Evolutionary conservation across 2,888 invertebrate species (phyloP), one percentile per base, ranked within the genome.

Genomic region (Spodoptera littoralis): DNA sequence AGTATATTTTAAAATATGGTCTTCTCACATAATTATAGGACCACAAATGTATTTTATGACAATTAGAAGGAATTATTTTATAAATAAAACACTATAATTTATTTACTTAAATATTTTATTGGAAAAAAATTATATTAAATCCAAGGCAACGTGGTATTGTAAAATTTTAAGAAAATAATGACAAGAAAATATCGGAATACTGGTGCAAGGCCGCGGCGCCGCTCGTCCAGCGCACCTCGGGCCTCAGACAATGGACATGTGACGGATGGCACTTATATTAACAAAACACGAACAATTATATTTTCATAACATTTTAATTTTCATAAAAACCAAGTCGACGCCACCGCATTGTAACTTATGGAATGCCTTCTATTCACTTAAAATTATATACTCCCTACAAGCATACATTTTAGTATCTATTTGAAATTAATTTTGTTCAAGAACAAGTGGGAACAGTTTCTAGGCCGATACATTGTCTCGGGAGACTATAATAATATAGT

Each of bases 111-210:
- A 91, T 91, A 88, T 93, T 95, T 95, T 95, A 92, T 94, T 93
- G 92, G 89, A 93, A 95, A 94, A 93, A 92, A 88, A 86, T 86
- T 92, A 92, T 93, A 90, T 92, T 93, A 93, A 88, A 92, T 90
- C 92, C 93, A 94, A 95, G 95, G 95, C 95, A 95, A 95, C 94
- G 89, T 91, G 94, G 95, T 95, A 93, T 92, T 80, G 91, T 91
- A 92, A 90, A 91, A 91, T 87, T 89, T 91, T 90, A 87, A 88
- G 89, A 88, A 88, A 87, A 86, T 84, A 88, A 90, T 88, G 89
- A 89, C 88, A 87, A 85, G 87, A 88, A 63, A 75, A 73, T 69
- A 73, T 76, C 63, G 76, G 81, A 72, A 73, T 76, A 79, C 77
- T 70, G 73, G 75, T 77, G 72, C 58, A 57, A 65, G 67, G 69